A percentile compares a stretch with the other conserved stretches of the same genome.
Conservation (phyloP, 2,888 invertebrate species). For the Chloromyia formosa region DNA sequence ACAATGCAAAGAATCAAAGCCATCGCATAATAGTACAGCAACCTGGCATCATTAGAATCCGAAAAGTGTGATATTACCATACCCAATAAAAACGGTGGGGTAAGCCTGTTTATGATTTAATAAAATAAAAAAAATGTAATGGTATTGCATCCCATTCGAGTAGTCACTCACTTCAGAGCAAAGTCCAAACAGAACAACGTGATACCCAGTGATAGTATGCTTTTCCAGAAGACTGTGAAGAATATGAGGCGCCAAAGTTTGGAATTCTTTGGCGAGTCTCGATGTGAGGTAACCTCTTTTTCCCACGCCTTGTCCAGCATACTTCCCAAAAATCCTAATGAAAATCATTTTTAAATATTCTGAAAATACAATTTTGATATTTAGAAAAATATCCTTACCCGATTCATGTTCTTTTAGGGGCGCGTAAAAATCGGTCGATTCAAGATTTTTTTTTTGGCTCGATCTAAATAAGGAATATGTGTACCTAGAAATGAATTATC, state of each 20-base stretch:
- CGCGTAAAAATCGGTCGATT: conserved; percentile 74
- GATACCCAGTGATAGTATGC: conserved; percentile 69
- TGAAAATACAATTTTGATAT: neutral
- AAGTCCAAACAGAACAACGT: conserved; percentile 70
- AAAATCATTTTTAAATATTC: neutral
- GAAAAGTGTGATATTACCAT: conserved; percentile 70
- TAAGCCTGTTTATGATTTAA: conserved; percentile 64
- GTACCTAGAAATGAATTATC: neutral
- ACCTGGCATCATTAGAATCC: conserved; percentile 52
- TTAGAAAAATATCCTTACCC: conserved; percentile 9
- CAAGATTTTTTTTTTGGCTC: conserved; percentile 68
- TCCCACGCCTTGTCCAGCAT: conserved; percentile 70
- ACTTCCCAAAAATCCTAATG: conserved; percentile 66
- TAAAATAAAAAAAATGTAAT: neutral
- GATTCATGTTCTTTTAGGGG: conserved; percentile 73
- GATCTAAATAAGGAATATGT: neutral
- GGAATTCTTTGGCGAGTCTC: conserved; percentile 63
- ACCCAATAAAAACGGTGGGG: conserved; percentile 73
- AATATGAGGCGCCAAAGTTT: conserved; percentile 66
- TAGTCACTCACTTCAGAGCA: conserved; percentile 64
- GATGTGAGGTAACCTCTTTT: conserved; percentile 64
- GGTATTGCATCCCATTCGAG: neutral
- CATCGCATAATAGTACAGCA: conserved; percentile 80
- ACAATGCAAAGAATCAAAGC: conserved; percentile 79
- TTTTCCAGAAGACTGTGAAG: conserved; percentile 69